Conservation (phyloP, 2,888 invertebrate genomes). For the Melitaea athalia region DNA sequence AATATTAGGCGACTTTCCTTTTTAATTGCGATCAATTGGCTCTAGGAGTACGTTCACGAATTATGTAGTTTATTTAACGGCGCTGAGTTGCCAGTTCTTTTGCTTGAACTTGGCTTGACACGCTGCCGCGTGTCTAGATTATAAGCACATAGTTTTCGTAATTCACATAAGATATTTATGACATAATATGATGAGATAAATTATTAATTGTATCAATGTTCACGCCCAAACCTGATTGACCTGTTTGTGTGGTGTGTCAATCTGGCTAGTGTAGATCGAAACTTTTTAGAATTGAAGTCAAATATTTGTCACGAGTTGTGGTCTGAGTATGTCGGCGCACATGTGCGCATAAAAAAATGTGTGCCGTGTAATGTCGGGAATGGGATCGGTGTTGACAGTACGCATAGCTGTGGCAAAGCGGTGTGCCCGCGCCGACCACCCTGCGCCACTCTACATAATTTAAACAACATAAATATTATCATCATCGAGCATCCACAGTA, state of each 20-base stretch:
- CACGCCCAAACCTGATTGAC: constrained; percentile 52
- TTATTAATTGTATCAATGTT: constrained; percentile 11
- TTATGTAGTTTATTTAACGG: no score
- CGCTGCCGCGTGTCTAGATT: no score
- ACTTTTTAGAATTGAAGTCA: constrained; percentile 76
- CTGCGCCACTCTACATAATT: constrained; percentile 48
- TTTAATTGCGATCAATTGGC: no score
- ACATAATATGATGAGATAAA: neutral
- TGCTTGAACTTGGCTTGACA: no score
- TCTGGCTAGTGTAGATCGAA: constrained; percentile 66
- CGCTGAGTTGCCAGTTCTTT: no score
- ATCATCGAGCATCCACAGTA: constrained; percentile 32
- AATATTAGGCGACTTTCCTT: no score
- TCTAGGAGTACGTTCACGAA: no score
- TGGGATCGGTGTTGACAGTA: constrained; percentile 74
- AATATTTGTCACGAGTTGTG: constrained; percentile 75
- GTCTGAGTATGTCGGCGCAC: constrained; percentile 61
- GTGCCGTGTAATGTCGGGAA: constrained; percentile 64
- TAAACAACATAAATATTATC: constrained; percentile 46
- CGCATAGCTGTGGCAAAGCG: constrained; percentile 73
- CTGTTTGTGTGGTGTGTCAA: constrained; percentile 60
- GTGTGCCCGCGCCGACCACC: constrained; percentile 63
- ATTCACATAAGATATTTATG: neutral
- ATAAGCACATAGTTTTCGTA: no score
- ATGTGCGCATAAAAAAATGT: constrained; percentile 72